A percentile compares a stretch with the other conserved stretches of the same genome.
These are phyloP conservation scores for Drosophila melanosoma DNA, from an alignment of 2,888 invertebrate genomes.

Conservation along the genomic window DNA sequence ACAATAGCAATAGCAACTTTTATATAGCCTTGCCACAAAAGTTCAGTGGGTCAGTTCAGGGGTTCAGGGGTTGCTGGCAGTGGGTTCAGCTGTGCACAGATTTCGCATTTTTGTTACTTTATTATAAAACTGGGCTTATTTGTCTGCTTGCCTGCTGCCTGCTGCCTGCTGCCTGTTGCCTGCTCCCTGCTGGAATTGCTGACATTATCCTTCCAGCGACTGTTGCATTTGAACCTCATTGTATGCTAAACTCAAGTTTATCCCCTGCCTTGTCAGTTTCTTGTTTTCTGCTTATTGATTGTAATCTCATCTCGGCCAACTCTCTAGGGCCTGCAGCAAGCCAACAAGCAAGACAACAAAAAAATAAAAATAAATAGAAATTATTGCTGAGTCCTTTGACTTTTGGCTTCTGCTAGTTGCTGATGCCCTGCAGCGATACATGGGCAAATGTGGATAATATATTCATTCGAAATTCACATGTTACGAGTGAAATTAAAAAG, in stretches of 20 bases:
- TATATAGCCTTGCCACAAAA: constrained; percentile 44
- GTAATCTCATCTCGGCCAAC: constrained; percentile 44
- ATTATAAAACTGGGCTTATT: constrained; percentile 75
- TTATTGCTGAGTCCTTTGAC: constrained; percentile 45
- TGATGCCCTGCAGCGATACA: constrained; percentile 21
- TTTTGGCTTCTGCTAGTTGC: constrained; percentile 34
- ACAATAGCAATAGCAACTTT: constrained; percentile 39
- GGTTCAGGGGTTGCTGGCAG: constrained; percentile 19
- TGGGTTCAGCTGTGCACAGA: constrained; percentile 40
- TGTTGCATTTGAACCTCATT: constrained; percentile 60
- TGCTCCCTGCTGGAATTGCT: background rate
- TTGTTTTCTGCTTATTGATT: constrained; percentile 59
- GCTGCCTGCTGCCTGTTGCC: constrained; percentile 12
- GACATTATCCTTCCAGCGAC: constrained; percentile 29
- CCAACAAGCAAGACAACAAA: constrained; percentile 5
- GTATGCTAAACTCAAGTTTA: constrained; percentile 49
- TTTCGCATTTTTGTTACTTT: constrained; percentile 75
- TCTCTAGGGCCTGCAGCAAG: constrained; percentile 13
- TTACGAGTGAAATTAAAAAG: background rate
- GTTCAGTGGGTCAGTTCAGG: constrained; percentile 71
- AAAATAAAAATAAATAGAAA: constrained; percentile 13
- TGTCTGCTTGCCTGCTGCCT: constrained; percentile 43
- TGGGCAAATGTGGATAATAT: constrained; percentile 17
- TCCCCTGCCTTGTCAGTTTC: constrained; percentile 51
- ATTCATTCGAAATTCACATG: background rate